Evolutionary conservation across 2,888 invertebrate genomes (phyloP), one percentile per base, ranked within the genome.

Genomic region (Drosophila recens): DNA sequence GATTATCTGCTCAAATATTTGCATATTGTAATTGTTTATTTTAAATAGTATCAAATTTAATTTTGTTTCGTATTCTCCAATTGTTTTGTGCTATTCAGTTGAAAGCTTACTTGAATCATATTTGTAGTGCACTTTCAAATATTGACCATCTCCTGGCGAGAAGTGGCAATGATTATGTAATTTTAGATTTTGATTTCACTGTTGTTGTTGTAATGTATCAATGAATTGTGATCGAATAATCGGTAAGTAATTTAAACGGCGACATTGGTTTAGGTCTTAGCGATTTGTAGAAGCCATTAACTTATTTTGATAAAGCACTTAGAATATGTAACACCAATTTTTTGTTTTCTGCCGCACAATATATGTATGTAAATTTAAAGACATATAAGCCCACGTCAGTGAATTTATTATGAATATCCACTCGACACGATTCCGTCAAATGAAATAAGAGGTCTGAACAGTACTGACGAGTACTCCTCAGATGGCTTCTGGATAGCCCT

Each of bases 341-440:
- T 72, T 77, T 80, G 80, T 85, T 81, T 81, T 79, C 75, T 80
- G 75, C 71, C 75, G 72, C 85, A 87, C 82, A 90, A 86, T 82
- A 80, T 89, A 80, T 90, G 76, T 80, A 80, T 90, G 80, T 80
- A 80, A 80, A 87, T 89, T 89, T 86, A 87, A 84, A 85, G 87
- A 91, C 82, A 90, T 84, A 81, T 82, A 90, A 86, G 90, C 91
- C 90, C 91, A 91, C 91, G 90, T 90, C 90, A 90, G 91, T 91
- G 90, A 92, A 92, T 92, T 92, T 92, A 92, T 92, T 92, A 92
- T 92, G 91, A 92, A 93, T 92, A 93, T 92, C 93, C 93, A 93
- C 93, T 93, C 93, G 93, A 93, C 93, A 93, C 92, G 93, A 93
- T 92, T 93, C 93, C 93, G 92, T 93, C 93, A 93, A 93, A 93